A percentile compares a stretch with the other conserved stretches of the same genome.
Evolutionary conservation across 2,113 vertebrate species (phyloP).

Genomic region (Loxodonta africana): DNA sequence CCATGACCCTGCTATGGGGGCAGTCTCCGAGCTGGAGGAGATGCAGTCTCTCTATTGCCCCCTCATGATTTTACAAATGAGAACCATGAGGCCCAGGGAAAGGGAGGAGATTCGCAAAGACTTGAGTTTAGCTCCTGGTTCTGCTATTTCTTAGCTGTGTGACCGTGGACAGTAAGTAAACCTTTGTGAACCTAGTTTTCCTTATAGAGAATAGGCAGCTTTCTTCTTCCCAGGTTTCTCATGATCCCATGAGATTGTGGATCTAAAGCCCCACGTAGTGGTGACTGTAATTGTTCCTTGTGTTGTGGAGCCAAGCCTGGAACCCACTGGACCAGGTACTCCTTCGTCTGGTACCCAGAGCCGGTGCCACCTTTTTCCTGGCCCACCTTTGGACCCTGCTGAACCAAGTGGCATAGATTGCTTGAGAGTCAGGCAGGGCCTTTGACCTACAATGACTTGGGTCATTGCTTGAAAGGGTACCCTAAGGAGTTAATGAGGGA

Average conservation of each 20-base stretch:
- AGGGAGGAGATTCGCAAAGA: accelerated
- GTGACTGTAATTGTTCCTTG: background rate
- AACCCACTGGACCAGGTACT: background rate
- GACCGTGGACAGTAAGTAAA: accelerated
- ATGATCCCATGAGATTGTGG: background rate
- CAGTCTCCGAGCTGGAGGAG: background rate
- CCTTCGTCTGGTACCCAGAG: background rate
- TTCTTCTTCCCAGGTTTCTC: background rate
- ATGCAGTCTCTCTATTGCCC: background rate
- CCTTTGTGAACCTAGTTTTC: background rate
- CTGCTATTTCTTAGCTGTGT: background rate
- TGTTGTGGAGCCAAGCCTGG: background rate
- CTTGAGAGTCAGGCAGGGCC: background rate
- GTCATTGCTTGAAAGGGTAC: background rate
- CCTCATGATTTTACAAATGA: background rate
- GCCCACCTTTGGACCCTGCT: background rate
- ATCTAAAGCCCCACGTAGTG: background rate
- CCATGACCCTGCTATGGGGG: background rate
- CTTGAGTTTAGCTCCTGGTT: background rate
- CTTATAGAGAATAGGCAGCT: too few relatives aligned
- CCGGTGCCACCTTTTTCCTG: background rate
- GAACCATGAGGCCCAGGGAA: background rate
- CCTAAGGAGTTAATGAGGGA: background rate
- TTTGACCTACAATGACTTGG: too few relatives aligned
- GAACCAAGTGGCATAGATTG: background rate